phyloP scores from a whole-genome alignment of 2,888 invertebrate species.

The Mantis religiosa region DNA sequence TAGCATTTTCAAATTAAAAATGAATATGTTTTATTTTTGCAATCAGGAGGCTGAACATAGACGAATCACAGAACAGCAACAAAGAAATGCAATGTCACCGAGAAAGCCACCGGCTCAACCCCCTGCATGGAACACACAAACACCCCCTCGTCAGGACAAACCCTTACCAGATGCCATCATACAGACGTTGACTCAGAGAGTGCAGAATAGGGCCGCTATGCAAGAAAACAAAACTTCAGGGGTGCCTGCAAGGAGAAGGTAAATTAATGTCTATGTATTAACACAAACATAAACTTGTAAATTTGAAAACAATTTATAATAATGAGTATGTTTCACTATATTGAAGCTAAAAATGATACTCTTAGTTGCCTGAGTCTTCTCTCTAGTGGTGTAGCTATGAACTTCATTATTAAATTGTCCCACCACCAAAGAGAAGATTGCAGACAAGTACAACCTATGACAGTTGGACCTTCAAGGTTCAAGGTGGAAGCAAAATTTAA shows the following conservation, averaged over 20 bases:
- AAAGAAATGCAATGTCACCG: constrained; percentile 40
- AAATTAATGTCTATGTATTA: constrained; percentile 19
- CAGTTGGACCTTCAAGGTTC: too few relatives aligned
- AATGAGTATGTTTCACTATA: too few relatives aligned
- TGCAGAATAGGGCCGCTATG: constrained; percentile 52
- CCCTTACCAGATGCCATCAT: constrained; percentile 67
- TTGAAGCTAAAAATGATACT: too few relatives aligned
- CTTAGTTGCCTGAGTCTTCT: too few relatives aligned
- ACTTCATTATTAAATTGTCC: too few relatives aligned
- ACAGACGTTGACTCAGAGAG: constrained; percentile 64
- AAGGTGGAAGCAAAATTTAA: too few relatives aligned
- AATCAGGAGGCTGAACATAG: constrained; percentile 83
- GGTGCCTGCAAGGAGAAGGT: constrained; percentile 45
- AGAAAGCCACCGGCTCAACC: constrained; percentile 35
- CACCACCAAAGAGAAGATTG: too few relatives aligned
- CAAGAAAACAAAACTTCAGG: constrained; percentile 41
- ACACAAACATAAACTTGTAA: not conserved
- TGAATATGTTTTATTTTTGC: not conserved
- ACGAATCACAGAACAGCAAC: constrained; percentile 63
- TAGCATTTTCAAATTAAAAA: not conserved
- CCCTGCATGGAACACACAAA: constrained; percentile 33
- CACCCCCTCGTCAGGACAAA: constrained; percentile 50
- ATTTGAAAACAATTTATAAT: not conserved
- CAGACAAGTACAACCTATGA: too few relatives aligned
- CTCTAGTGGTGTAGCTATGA: too few relatives aligned